Percentiles rank a stretch among this genome's conserved stretches.
Conservation (phyloP, 2,888 invertebrate species). For the Oligia latruncula region DNA sequence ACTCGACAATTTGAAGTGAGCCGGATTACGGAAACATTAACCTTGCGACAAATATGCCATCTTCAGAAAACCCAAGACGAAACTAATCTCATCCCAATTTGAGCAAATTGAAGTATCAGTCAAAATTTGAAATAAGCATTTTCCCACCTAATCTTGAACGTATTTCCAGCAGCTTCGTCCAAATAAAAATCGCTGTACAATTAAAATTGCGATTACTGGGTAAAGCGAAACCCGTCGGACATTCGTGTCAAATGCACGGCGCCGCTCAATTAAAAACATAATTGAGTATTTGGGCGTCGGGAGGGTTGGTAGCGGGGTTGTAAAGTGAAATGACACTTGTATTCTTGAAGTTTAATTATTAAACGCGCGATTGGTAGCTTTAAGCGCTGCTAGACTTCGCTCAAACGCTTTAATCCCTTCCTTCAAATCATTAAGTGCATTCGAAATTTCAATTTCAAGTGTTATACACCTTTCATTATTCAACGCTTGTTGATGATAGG, state of each 20-base stretch:
- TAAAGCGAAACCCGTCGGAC: constrained; percentile 67
- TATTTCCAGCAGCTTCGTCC: constrained; percentile 26
- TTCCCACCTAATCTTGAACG: constrained; percentile 35
- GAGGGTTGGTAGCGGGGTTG: constrained; percentile 38
- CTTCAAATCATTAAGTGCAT: constrained; percentile 16
- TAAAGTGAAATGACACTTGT: constrained; percentile 68
- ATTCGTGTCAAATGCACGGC: constrained; percentile 82
- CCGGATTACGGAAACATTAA: neutral
- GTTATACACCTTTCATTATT: neutral
- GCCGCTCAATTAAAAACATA: constrained; percentile 86
- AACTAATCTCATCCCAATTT: constrained; percentile 29
- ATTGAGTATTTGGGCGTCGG: constrained; percentile 79
- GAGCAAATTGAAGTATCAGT: constrained; percentile 13
- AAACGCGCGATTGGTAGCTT: constrained; percentile 41
- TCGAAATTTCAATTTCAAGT: constrained; percentile 28
- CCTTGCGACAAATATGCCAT: neutral
- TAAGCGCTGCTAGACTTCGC: constrained; percentile 21
- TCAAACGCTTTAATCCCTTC: constrained; percentile 30
- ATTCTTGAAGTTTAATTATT: constrained; percentile 68
- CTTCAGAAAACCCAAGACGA: constrained; percentile 6
- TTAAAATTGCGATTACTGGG: constrained; percentile 65
- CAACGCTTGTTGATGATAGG: constrained; percentile 1
- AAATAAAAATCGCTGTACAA: constrained; percentile 61
- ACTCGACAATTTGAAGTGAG: constrained; percentile 1
- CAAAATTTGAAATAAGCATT: constrained; percentile 19